Conservation (phyloP, 2,888 invertebrate species). For the Aromia moschata region DNA sequence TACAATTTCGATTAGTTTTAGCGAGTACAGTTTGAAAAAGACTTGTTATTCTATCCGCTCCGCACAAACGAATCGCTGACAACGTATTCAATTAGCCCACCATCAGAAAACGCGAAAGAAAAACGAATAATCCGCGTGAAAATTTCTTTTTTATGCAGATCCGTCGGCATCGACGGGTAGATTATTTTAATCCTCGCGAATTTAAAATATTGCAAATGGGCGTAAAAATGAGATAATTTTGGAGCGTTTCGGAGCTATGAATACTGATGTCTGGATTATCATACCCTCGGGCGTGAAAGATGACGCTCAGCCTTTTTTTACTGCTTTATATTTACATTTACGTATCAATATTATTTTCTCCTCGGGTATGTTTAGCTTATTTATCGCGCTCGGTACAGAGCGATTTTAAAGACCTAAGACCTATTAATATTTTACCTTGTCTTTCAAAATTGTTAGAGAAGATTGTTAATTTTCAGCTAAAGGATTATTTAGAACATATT, state of each 20-base stretch:
- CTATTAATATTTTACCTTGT: no score
- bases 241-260: slow-evolving; percentile 45
- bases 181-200: slow-evolving; percentile 20
- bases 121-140: no score
- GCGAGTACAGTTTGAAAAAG: no score
- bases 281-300: slow-evolving; percentile 39
- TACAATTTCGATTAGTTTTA: no score
- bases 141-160: neutral
- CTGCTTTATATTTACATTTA: slow-evolving; percentile 22
- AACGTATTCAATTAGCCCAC: no score
- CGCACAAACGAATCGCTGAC: no score
- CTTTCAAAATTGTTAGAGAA: no score
- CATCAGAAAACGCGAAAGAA: no score
- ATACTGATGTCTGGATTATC: slow-evolving; percentile 48
- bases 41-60: no score
- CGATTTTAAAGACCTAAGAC: slow-evolving; percentile 20
- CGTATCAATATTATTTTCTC: slow-evolving; percentile 5
- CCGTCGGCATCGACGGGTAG: neutral
- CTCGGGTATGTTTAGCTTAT: slow-evolving; percentile 13
- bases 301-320: slow-evolving; percentile 31
- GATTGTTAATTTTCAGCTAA: no score
- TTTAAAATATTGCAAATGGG: slow-evolving; percentile 30
- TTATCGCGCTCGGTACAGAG: slow-evolving; percentile 23
- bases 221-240: slow-evolving; percentile 41
- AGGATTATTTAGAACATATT: no score